Percentiles rank a stretch among this genome's conserved stretches.
Evolutionary conservation across 2,888 invertebrate genomes (phyloP).

Genomic region (Gisinianus flammeolus): DNA sequence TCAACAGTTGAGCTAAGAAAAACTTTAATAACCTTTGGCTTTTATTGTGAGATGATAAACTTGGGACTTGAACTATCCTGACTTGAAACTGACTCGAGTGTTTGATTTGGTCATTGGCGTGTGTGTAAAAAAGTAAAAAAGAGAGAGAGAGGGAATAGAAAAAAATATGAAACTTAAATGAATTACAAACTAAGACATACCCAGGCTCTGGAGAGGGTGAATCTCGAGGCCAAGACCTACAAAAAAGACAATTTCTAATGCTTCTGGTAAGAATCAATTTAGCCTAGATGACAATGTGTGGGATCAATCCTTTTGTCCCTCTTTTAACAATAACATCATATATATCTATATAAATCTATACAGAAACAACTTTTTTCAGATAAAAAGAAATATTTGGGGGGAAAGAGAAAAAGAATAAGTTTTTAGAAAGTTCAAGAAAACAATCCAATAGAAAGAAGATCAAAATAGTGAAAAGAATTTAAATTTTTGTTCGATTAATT

Average conservation of each 20-base stretch:
- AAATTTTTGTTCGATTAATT: no score
- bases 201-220: conserved; percentile 58
- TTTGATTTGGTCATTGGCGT: no score
- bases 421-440: not conserved
- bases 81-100: no score
- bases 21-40: no score
- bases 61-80: no score
- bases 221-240: conserved; percentile 58
- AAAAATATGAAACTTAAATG: not conserved
- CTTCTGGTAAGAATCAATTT: not conserved
- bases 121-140: no score
- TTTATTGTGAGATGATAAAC: no score
- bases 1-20: no score
- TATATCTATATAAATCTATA: not conserved
- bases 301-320: no score
- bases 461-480: not conserved
- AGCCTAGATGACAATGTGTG: conserved; percentile 9
- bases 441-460: not conserved
- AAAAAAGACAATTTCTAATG: conserved; percentile 26
- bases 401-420: not conserved
- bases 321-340: no score
- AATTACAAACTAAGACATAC: conserved; percentile 42
- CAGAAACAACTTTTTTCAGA: not conserved
- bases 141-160: not conserved
- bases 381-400: not conserved